These are phyloP conservation scores for Tympanuchus pallidicinctus DNA, from an alignment of 2,113 vertebrate species.

Conservation along the genomic window DNA sequence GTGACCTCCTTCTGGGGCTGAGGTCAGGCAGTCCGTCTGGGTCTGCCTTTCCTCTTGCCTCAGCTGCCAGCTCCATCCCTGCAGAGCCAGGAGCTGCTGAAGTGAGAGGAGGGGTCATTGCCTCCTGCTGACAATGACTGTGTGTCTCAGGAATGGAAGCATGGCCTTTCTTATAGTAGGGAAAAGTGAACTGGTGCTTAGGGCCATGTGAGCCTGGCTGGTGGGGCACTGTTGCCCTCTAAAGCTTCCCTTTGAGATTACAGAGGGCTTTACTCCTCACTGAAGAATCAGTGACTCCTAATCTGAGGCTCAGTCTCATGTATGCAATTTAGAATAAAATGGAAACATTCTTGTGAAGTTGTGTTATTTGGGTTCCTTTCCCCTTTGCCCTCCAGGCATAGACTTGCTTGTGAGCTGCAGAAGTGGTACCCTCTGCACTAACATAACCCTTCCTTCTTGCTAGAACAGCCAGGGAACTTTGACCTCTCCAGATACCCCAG, in stretches of 20 bases:
- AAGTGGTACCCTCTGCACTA: not conserved
- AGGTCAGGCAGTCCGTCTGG: not conserved
- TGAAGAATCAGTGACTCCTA: not conserved
- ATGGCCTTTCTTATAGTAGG: not conserved
- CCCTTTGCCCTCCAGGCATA: not conserved
- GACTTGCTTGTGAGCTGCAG: not conserved
- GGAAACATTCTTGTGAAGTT: not conserved
- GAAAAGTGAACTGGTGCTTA: not conserved
- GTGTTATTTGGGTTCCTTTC: not conserved
- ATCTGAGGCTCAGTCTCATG: not conserved
- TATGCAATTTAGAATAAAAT: conserved; percentile 35
- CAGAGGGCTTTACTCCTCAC: conserved; percentile 13
- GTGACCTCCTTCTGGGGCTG: not conserved
- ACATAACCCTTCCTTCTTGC: not conserved
- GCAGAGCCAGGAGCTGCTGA: not conserved
- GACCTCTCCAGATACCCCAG: not conserved
- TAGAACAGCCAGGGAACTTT: not conserved
- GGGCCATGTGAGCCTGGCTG: not conserved
- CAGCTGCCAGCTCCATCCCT: not conserved
- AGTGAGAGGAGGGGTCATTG: not conserved
- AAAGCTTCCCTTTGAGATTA: not conserved
- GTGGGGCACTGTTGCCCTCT: not conserved
- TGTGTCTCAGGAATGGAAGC: rapidly evolving
- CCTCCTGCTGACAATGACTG: not conserved
- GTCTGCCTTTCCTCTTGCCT: not conserved